Conservation (phyloP, 2,888 invertebrate species). For the Brenthis daphne region DNA sequence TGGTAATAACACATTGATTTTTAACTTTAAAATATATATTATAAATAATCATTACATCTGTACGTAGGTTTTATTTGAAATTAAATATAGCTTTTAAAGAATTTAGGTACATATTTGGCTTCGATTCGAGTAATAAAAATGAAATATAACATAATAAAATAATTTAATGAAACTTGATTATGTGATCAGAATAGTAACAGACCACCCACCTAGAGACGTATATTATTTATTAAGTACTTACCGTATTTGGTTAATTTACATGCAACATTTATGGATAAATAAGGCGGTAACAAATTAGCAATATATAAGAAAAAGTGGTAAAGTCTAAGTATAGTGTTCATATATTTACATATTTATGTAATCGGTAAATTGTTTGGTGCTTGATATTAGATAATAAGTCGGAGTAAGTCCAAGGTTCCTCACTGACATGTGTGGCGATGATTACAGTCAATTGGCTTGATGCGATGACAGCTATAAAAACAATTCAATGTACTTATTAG, state of each 20-base stretch:
- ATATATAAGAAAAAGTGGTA: not conserved
- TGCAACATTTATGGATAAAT: not conserved
- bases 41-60: not conserved
- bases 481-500: constrained; percentile 26
- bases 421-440: constrained; percentile 32
- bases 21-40: constrained; percentile 14
- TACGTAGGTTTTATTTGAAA: not conserved
- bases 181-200: too few relatives aligned
- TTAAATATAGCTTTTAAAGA: too few relatives aligned
- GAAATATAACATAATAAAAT: too few relatives aligned
- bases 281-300: not conserved
- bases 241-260: too few relatives aligned
- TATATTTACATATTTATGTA: constrained; percentile 23
- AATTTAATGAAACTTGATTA: too few relatives aligned
- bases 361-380: constrained; percentile 27
- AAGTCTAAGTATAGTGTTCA: constrained; percentile 12
- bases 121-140: too few relatives aligned
- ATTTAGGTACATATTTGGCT: too few relatives aligned
- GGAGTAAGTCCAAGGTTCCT: constrained; percentile 42
- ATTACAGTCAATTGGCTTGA: constrained; percentile 43
- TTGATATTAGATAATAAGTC: constrained; percentile 36
- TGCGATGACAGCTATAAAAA: constrained; percentile 32
- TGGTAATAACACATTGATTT: constrained; percentile 17
- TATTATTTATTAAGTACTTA: too few relatives aligned
- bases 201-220: too few relatives aligned